These are phyloP conservation scores for Sebastiscus tertius DNA, from an alignment of 2,797 vertebrate genomes.

Conservation along the genomic window DNA sequence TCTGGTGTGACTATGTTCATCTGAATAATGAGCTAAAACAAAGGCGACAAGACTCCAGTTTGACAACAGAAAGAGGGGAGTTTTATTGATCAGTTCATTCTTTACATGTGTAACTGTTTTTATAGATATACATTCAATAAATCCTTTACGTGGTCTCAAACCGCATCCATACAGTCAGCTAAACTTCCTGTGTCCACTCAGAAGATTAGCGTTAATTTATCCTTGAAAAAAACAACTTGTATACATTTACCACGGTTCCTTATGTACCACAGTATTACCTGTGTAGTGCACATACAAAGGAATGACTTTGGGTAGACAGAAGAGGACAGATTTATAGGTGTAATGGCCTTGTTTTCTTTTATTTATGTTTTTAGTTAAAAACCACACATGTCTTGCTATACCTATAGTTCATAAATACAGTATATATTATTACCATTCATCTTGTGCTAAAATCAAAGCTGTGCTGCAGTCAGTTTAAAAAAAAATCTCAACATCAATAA, in stretches of 20 bases:
- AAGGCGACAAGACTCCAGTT: constrained; percentile 2
- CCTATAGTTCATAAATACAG: constrained; percentile 72
- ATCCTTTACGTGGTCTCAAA: constrained; percentile 41
- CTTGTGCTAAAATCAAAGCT: constrained; percentile 76
- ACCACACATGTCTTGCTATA: constrained; percentile 60
- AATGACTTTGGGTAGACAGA: constrained; percentile 50
- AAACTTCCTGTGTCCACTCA: constrained; percentile 17
- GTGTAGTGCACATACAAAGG: constrained; percentile 52
- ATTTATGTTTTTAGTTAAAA: constrained; percentile 51
- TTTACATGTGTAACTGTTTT: constrained; percentile 56
- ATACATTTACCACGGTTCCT: constrained; percentile 7
- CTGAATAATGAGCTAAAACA: not conserved
- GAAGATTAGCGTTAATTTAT: constrained; percentile 39
- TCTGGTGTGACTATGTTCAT: not conserved
- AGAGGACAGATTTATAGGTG: constrained; percentile 23
- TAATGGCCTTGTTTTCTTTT: constrained; percentile 38
- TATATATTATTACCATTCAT: constrained; percentile 70
- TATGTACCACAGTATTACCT: constrained; percentile 26
- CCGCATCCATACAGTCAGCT: constrained; percentile 21
- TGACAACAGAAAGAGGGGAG: constrained; percentile 74
- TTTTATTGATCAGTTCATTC: constrained; percentile 75
- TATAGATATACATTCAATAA: constrained; percentile 72
- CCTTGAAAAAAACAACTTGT: constrained; percentile 32
- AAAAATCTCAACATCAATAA: constrained; percentile 63
- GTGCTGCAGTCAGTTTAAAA: constrained; percentile 67